Percentiles rank a stretch among this genome's conserved stretches.
Conservation (phyloP, 2,113 vertebrate species). For the Lycaon pictus region DNA sequence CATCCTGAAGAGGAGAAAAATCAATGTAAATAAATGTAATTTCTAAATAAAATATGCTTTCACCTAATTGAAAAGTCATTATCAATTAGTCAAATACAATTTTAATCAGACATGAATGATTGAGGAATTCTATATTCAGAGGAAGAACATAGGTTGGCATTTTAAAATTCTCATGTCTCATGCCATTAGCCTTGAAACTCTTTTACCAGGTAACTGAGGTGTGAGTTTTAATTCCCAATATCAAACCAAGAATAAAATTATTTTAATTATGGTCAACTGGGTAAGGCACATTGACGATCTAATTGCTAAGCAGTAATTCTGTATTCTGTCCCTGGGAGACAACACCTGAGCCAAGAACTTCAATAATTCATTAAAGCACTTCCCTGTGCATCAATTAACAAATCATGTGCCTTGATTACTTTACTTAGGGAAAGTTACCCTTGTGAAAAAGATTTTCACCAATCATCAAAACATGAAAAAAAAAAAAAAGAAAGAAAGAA, state of each 20-base stretch:
- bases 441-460: constrained; percentile 72
- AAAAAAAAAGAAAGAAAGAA: background rate
- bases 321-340: constrained; percentile 68
- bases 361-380: constrained; percentile 80
- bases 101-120: constrained; percentile 81
- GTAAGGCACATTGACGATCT: constrained; percentile 71
- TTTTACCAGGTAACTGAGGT: constrained; percentile 77
- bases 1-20: constrained; percentile 69
- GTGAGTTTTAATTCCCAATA: constrained; percentile 79
- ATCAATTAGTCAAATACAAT: constrained; percentile 81
- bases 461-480: constrained; percentile 31
- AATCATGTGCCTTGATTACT: constrained; percentile 80
- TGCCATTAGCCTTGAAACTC: constrained; percentile 73
- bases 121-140: constrained; percentile 74
- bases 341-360: constrained; percentile 72
- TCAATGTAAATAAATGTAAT: constrained; percentile 83
- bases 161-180: constrained; percentile 60
- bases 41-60: constrained; percentile 83
- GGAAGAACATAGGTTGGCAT: constrained; percentile 59
- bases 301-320: constrained; percentile 75
- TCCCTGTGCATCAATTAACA: constrained; percentile 78
- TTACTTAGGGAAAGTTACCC: constrained; percentile 72
- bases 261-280: constrained; percentile 84
- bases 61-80: constrained; percentile 84
- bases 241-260: constrained; percentile 82